A percentile compares a stretch with the other conserved stretches of the same genome.
Conservation (phyloP, 2,797 vertebrate species). For the Anguilla marmorata region DNA sequence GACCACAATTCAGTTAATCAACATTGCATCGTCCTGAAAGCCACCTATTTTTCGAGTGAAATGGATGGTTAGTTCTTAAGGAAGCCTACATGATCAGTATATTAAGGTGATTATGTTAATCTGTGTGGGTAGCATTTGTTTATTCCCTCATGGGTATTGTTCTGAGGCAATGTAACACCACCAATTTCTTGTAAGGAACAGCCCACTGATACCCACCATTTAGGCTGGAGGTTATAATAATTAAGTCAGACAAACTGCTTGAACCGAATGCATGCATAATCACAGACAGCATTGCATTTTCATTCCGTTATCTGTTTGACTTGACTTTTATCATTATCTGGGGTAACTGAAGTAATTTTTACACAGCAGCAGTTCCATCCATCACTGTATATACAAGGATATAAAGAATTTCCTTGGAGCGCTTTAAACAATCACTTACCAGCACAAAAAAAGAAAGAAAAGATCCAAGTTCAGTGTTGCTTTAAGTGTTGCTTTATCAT, state of each 20-base stretch:
- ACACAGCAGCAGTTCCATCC: not conserved
- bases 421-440: not conserved
- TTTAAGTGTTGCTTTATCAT: no score
- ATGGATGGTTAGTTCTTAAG: not conserved
- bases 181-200: not conserved
- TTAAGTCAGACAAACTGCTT: constrained; percentile 13
- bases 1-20: not conserved
- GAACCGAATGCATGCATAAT: not conserved
- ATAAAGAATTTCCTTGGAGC: not conserved
- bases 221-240: not conserved
- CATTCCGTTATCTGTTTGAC: not conserved
- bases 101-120: constrained; percentile 5
- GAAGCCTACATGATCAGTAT: not conserved
- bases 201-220: not conserved
- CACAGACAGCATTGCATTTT: not conserved
- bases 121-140: not conserved
- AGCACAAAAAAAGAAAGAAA: not conserved
- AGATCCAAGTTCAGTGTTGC: no score
- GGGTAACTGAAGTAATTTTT: not conserved
- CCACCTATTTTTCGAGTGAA: not conserved
- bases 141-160: not conserved
- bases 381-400: not conserved
- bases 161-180: not conserved
- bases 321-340: not conserved
- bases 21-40: not conserved